Evolutionary conservation across 2,888 invertebrate species (phyloP).

Genomic region (Hydraecia micacea): DNA sequence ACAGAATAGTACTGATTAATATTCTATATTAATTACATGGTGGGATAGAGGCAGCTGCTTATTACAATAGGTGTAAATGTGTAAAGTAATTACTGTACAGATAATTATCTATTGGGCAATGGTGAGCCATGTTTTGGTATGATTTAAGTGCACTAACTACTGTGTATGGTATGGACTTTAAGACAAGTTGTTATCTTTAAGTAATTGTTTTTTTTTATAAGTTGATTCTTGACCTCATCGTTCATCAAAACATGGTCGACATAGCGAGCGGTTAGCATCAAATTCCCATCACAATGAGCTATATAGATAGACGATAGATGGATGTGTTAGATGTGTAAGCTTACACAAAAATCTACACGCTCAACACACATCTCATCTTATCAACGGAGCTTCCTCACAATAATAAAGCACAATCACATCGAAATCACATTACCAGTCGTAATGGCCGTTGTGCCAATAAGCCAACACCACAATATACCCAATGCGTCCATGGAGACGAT

Average conservation of each 20-base stretch:
- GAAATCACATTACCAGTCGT: constrained; percentile 57
- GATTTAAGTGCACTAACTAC: constrained; percentile 4
- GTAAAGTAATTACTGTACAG: constrained; percentile 52
- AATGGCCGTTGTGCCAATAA: constrained; percentile 52
- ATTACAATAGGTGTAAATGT: constrained; percentile 63
- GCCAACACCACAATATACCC: constrained; percentile 16
- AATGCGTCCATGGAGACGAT: constrained; percentile 34
- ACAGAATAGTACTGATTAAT: constrained; percentile 60
- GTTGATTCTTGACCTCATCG: not conserved
- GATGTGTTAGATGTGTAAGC: not conserved
- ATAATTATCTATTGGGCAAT: constrained; percentile 34
- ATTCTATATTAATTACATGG: constrained; percentile 60
- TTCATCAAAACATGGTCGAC: not conserved
- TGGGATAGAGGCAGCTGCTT: constrained; percentile 55
- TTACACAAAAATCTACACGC: constrained; percentile 13
- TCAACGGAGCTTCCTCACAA: constrained; percentile 32
- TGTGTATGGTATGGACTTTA: not conserved
- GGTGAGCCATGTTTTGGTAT: constrained; percentile 15
- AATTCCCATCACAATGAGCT: constrained; percentile 16
- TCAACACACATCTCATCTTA: constrained; percentile 16
- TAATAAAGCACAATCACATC: constrained; percentile 42
- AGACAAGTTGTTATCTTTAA: not conserved
- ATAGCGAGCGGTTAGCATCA: not conserved
- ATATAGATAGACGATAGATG: not conserved
- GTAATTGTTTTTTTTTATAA: too few species aligned